Base-by-base conservation (phyloP, 2,888 invertebrate species). In the Phyllotreta striolata region DNA sequence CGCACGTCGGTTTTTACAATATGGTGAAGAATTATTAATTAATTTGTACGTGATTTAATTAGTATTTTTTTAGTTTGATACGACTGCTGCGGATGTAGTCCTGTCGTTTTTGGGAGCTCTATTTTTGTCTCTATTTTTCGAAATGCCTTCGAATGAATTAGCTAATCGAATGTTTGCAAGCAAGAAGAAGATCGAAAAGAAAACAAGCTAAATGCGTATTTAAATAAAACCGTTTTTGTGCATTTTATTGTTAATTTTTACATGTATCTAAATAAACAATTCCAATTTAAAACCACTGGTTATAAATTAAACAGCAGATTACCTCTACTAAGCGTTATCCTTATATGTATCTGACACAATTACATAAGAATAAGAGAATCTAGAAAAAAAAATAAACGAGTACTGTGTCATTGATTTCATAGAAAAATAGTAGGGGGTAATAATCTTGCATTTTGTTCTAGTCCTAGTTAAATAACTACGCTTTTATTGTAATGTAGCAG, bases 81-180 rank as follows among this genome's bases (percentile, higher is more conserved):
- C 43, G 9, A n/a, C 38, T 8, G 24, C 60, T 39, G 51, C 65
- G 6, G 66, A 69, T 55, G 46, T 64, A 7, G 34, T 49, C 10
- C 24, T 58, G 7, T 38, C 58, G n/a, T 67, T 66, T 37, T 34
- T 62, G n/a, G 62, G 44, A 10, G 69, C 66, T 6, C 35, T 69
- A 34, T 52, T 62, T 38, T 56, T 69, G 24, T 60, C 64, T 6
- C 51, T 69, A 44, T 58, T 67, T 41, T 64, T 69, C 12, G 69
- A 69, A 56, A 64, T 66, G 66, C 69, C 69, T 1, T 59, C 63
- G 34, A 64, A 61, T 35, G 67, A 67, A 57, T 13, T 67, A 12
- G 65, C 65, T 3, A 67, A 67, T n/a, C 55, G 38, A 43, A 38
- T 67, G 54, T 67, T 65, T 51, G 40, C 14, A 13, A 10, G 38